Base-by-base conservation (phyloP, 1,140 invertebrate genomes). In the Pararge aegeria region DNA sequence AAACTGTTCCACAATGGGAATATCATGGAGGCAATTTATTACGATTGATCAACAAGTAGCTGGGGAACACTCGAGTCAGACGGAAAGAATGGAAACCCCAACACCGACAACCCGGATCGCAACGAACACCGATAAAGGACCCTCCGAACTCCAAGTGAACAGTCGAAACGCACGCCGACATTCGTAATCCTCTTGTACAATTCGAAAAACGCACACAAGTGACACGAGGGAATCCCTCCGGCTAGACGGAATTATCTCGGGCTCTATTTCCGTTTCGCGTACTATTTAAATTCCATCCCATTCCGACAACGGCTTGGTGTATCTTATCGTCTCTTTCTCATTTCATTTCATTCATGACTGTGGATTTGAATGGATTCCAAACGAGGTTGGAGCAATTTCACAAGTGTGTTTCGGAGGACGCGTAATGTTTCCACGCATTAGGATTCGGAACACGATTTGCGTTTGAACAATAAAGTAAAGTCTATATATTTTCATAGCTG, bases 31-130 rank as follows among this genome's bases (percentile, higher is more conserved):
- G 83, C 81, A 86, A 87, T 89, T 87, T 87, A 89, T 89, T 87
- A 87, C 82, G 76, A 89, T 80, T 86, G 86, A 86, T 89, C 86
- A 89, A 89, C 86, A 89, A 89, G 86, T 89, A 75, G 85, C 80
- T 75, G 83, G 84, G 84, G 81, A 81, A 80, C 63, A 64, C 69
- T 44, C 57, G 57, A 64, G 68, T 67, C 77, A 73, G 71, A 75
- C 72, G 73, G 75, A 79, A 83, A 80, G 81, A 84, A 84, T 80
- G 75, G 72, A 73, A 66, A 70, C 65, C 64, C 70, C 62, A 54
- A 59, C 63, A 58, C 57, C 61, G 68, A 27, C 58, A 70, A 66
- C 69, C 61, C 60, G 67, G 68, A 62, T 53, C 61, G 68, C 34
- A 37, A 68, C 61, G 64, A 34, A 38, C 50, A 24, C 58, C 68